phyloP scores from a whole-genome alignment of 1,140 invertebrate species.

The Dufourea novaeangliae region DNA sequence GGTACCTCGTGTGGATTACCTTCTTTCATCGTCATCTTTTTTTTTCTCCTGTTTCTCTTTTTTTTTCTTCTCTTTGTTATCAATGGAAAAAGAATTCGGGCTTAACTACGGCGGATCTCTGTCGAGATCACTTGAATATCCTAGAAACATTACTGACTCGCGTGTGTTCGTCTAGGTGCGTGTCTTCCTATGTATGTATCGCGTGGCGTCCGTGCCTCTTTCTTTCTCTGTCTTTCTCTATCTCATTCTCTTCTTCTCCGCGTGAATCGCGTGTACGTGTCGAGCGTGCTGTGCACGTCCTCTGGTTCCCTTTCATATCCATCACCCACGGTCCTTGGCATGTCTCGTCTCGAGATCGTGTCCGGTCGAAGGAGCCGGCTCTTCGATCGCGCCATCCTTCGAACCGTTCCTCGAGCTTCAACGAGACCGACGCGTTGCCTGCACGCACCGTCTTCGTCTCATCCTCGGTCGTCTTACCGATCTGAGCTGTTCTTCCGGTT shows the following conservation, averaged over 20 bases:
- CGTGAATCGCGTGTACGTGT: neutral
- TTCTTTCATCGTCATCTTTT: conserved; percentile 9
- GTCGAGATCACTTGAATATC: conserved; percentile 58
- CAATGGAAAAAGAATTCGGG: conserved; percentile 62
- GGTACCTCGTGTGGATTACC: no score
- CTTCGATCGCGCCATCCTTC: neutral
- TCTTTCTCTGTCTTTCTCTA: neutral
- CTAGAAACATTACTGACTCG: conserved; percentile 55
- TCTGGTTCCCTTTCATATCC: neutral
- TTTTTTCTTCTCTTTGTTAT: conserved; percentile 17
- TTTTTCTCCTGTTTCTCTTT: conserved; percentile 10
- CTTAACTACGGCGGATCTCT: conserved; percentile 55
- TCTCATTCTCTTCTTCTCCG: neutral
- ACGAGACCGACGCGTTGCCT: conserved; percentile 33
- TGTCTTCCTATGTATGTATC: conserved; percentile 20
- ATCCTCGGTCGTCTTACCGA: conserved; percentile 23
- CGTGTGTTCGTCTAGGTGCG: conserved; percentile 37
- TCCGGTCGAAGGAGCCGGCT: neutral
- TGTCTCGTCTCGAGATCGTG: neutral
- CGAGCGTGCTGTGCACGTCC: neutral
- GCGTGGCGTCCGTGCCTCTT: neutral
- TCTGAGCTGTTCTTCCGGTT: neutral
- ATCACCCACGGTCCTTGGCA: neutral
- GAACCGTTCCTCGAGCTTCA: conserved; percentile 41
- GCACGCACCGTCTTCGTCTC: conserved; percentile 34